phyloP scores from a whole-genome alignment of 2,888 invertebrate species.

The Eristalis arbustorum region DNA sequence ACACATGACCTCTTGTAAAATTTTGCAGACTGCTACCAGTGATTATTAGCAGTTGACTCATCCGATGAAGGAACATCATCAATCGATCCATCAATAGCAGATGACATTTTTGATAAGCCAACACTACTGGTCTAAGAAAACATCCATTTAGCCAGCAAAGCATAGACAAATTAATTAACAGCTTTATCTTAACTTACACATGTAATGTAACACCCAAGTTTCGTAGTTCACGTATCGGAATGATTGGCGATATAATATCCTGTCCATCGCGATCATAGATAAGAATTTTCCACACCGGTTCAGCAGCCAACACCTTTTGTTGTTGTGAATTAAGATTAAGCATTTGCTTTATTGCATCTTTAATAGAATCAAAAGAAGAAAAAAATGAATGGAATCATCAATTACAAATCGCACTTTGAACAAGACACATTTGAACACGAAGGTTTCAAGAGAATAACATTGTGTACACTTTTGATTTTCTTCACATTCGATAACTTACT shows the following conservation, averaged over 20 bases:
- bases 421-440: background rate
- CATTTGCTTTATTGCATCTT: conserved; percentile 97
- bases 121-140: background rate
- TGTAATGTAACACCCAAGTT: conserved; percentile 98
- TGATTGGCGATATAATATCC: conserved; percentile 98
- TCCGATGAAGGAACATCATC: background rate
- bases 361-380: conserved; percentile 74
- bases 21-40: background rate
- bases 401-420: background rate
- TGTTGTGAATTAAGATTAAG: conserved; percentile 93
- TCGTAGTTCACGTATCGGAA: conserved; percentile 96
- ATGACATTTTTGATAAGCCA: background rate
- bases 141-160: too few species aligned
- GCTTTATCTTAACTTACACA: conserved; percentile 85
- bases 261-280: conserved; percentile 98
- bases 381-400: conserved; percentile 27
- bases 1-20: too few species aligned
- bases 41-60: background rate
- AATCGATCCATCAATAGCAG: background rate
- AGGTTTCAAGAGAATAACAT: background rate
- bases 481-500: conserved; percentile 81
- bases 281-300: conserved; percentile 97
- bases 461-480: background rate
- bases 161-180: too few species aligned
- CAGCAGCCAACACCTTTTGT: conserved; percentile 87